Evolutionary conservation across 2,113 vertebrate genomes (phyloP), one percentile per base, ranked within the genome.

Genomic region (Australoheros scitulus): DNA sequence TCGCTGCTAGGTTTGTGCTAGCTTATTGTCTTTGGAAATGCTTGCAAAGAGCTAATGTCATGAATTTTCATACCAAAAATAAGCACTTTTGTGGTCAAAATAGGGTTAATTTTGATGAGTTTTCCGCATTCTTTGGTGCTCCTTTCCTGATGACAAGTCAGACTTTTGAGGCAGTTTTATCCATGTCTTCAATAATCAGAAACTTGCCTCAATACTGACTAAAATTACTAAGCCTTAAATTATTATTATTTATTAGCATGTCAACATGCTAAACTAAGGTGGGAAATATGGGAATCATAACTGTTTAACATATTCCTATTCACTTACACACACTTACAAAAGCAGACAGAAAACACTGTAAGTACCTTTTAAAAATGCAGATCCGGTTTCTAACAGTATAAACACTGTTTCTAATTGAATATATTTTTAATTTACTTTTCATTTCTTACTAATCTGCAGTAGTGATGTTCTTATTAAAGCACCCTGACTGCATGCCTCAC

Each of bases 331-430:
- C 0, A 8, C 47, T 17, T 50, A 7, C 65, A 0, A 17, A 70
- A 24, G 22, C 22, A 50, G 24, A 50, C 0, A 8, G 1, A 52
- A 52, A 17, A 52, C 6, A 20, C 6, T 10, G 43, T 13, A 22
- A 47, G 5, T 65, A 26, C 10, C 26, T 8, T 14, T 2, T 11
- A 65, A 61, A 70, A 29, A 18, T 52, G 26, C 17, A 32, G 22
- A 32, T 32, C 11, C 32, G 22, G 14, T 43, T 32, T 70, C 24
- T 52, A 52, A 26, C 64, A 47, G 22, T 47, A 26, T 24, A 11
- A 68, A 8, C 22, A 50, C 8, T 4, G 26, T 29, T 24, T 0
- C n/a, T 26, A 18, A 18, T 50, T 15, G 22, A 50, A n/a, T 74
- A 56, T 2, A 36, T 75, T 34, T 52, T 14, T 20, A 3, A 7